Base-by-base conservation (phyloP, 2,888 invertebrate species). In the Toxonevra muliebris region DNA sequence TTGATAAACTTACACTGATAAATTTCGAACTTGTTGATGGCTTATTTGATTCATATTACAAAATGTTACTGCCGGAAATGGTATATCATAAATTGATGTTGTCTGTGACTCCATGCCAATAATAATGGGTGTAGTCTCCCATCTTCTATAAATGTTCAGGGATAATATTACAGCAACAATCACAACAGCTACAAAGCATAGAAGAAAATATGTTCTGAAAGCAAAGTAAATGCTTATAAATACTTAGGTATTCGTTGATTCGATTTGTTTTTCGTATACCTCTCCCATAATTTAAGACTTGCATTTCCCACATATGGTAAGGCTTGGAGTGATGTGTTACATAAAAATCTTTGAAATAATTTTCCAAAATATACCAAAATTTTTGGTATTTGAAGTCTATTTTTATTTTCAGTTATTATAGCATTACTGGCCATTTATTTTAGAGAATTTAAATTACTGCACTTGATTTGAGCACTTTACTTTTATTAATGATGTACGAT, bases 1-100 rank as follows among this genome's bases (percentile, higher is more conserved):
- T 1, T 17, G 17, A 1, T 5, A 20, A 12, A 67, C 76, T 74
- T 67, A 80, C 82, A 57, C 55, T n/a, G 30, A 30, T 60, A 75
- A 74, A 10, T 75, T 50, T 10, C 63, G 54, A 0, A 77, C 79
- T 65, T 76, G 74, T 8, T 88, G 87, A 75, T 88, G 90, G 77
- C 89, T 90, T 0, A 91, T 93, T 78, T 92, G 91, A 82, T 95
- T 95, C 86, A 93, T 92, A 80, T 93, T 94, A 81, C 94, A 95
- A 69, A 95, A 89, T 0, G 94, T 95, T 9, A 95, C 86, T 0
- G 94, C 92, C 0, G 95, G 94, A 83, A 95, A 95, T 0, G 94
- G 94, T 66, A 94, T 88, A 48, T 88, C 85, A 13, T 87, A 86
- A 1, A 94, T 86, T 0, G 88, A 86, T 68, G 90, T 90, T 66